Evolutionary conservation across 2,888 invertebrate genomes (phyloP), one percentile per base, ranked within the genome.

Genomic region (Machimus rusticus): DNA sequence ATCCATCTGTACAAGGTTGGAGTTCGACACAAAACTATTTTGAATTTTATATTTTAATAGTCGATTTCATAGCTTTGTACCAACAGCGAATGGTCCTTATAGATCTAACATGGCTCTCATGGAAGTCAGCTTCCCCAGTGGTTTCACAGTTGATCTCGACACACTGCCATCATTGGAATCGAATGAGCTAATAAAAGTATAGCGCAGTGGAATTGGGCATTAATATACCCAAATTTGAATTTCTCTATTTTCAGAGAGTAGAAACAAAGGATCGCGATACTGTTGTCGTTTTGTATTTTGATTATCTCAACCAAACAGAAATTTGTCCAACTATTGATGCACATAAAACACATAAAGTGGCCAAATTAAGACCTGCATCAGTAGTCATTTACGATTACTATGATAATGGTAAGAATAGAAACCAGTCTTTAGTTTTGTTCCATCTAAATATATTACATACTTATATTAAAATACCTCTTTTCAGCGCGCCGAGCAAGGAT

Each of bases 301-400:
- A 96, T 90, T 95, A 95, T 92, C 94, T 96, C 90, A 93, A 94
- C 94, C 91, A 94, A 91, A 90, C 90, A 0, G 96, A 97, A 93
- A 96, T 96, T 86, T 98, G 98, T 91, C 96, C 98, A 77, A 98
- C 98, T 4, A 94, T 98, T 87, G 96, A 96, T 8, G 97, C 98
- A 23, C 97, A 96, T 91, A 95, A 97, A 90, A 96, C 96, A 0
- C 95, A 97, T 90, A 96, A 97, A 92, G 97, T 98, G 8, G 97
- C 97, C 0, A 95, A 96, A 86, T 97, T 98, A 90, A 96, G 96
- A 85, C 96, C 98, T 23, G 97, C 96, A 74, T 95, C 97, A 90
- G 97, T 98, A 88, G 95, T 96, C 79, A 95, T 99, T 89, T 96
- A 96, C 89, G 99, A 99, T 91, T 97, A 99, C 90, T 99, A 98